Percentiles rank a stretch among this genome's conserved stretches.
Evolutionary conservation across 2,888 invertebrate species (phyloP).

Genomic region (Ormyrus pomaceus): DNA sequence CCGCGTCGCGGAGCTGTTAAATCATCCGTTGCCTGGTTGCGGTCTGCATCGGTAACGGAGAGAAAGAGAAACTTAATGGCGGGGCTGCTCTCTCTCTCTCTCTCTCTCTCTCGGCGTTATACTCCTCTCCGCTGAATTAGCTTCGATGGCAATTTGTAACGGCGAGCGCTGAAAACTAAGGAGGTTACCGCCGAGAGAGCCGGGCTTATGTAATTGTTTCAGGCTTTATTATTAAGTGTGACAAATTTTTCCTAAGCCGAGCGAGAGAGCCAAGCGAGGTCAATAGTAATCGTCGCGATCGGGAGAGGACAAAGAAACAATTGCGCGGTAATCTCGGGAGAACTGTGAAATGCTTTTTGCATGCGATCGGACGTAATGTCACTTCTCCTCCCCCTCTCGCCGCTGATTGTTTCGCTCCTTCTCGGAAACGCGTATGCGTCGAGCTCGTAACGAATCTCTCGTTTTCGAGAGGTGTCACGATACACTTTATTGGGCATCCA

Average conservation of each 20-base stretch:
- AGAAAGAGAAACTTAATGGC: constrained; percentile 53
- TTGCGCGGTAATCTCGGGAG: no score
- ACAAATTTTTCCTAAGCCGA: constrained; percentile 31
- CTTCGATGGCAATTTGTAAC: constrained; percentile 12
- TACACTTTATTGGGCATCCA: no score
- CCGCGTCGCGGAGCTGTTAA: constrained; percentile 26
- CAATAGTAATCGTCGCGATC: no score
- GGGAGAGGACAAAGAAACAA: no score
- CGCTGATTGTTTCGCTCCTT: no score
- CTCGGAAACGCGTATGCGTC: no score
- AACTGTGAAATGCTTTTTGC: no score
- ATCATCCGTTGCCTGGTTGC: constrained; percentile 43
- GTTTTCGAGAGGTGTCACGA: no score
- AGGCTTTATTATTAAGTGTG: constrained; percentile 45
- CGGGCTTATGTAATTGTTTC: constrained; percentile 38
- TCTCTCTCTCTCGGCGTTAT: not conserved
- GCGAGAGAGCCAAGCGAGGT: not conserved
- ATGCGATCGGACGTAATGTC: no score
- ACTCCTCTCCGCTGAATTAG: constrained; percentile 5
- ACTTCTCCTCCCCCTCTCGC: no score
- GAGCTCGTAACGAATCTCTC: no score
- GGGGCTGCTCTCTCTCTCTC: constrained; percentile 3
- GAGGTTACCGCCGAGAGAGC: not conserved
- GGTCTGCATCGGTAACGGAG: constrained; percentile 35
- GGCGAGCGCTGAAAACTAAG: constrained; percentile 1